Conservation (phyloP, 2,888 invertebrate species). For the Drosophila borealis region DNA sequence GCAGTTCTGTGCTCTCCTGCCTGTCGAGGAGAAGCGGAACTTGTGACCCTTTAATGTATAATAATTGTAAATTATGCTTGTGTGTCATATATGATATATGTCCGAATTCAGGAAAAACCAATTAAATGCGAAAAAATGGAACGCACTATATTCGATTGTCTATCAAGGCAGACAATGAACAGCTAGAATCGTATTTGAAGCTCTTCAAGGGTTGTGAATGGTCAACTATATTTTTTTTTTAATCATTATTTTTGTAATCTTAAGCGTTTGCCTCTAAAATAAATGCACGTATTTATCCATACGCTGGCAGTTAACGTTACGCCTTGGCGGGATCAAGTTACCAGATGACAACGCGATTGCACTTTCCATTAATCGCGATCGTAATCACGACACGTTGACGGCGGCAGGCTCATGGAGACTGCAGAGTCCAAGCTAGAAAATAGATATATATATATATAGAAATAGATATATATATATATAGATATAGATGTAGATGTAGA, state of each 20-base stretch:
- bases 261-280: conserved; percentile 52
- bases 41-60: conserved; percentile 72
- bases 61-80: conserved; percentile 26
- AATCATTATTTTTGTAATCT: conserved; percentile 7
- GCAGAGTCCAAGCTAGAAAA: conserved; percentile 83
- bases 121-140: conserved; percentile 63
- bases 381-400: conserved; percentile 84
- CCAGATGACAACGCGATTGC: conserved; percentile 46
- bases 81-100: conserved; percentile 19
- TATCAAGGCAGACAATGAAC: conserved; percentile 83
- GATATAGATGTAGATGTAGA: neutral
- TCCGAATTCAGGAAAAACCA: conserved; percentile 33
- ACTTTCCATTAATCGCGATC: conserved; percentile 77
- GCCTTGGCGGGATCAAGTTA: conserved; percentile 74
- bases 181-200: conserved; percentile 68
- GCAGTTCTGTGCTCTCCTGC: conserved; percentile 74
- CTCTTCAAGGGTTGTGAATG: conserved; percentile 39
- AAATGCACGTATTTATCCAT: conserved; percentile 69
- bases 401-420: conserved; percentile 85
- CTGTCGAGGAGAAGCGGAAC: conserved; percentile 80
- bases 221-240: conserved; percentile 29
- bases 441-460: neutral
- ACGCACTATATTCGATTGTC: conserved; percentile 84
- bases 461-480: too few species aligned
- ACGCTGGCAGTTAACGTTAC: conserved; percentile 70